These are phyloP conservation scores for Pristis pectinata DNA, from an alignment of 2,797 vertebrate genomes.

Conservation along the genomic window DNA sequence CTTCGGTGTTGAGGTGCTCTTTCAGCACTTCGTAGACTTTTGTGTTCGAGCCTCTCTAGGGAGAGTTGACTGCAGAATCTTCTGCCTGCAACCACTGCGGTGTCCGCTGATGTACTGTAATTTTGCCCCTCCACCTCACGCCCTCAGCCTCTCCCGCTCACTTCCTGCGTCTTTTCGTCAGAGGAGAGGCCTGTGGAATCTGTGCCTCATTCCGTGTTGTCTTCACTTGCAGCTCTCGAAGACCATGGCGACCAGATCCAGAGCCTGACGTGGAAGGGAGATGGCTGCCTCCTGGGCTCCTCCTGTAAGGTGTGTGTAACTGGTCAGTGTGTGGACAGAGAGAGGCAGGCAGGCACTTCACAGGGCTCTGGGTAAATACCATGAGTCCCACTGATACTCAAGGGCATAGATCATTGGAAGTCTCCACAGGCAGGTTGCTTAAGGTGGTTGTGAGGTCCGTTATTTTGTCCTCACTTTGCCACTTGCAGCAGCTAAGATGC, in stretches of 20 bases:
- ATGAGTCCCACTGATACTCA: neutral
- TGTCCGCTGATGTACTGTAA: no score
- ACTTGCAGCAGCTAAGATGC: neutral
- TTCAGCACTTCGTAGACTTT: no score
- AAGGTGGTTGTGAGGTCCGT: neutral
- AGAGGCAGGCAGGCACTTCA: neutral
- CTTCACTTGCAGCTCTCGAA: conserved; percentile 64
- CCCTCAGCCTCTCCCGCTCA: neutral
- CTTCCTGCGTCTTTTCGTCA: neutral
- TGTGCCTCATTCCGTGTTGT: neutral
- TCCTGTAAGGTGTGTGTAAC: conserved; percentile 72
- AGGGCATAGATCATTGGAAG: neutral
- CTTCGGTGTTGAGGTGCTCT: no score
- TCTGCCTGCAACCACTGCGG: no score
- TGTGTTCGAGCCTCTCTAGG: no score
- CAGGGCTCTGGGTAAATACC: neutral
- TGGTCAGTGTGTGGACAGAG: neutral
- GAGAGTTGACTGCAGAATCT: no score
- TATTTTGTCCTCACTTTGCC: neutral
- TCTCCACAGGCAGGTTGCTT: neutral
- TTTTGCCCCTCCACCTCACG: no score
- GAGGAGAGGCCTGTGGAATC: neutral
- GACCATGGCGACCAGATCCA: conserved; percentile 76
- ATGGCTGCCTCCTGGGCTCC: conserved; percentile 76
- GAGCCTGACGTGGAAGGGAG: conserved; percentile 77